These are phyloP conservation scores for Hydractinia symbiolongicarpus DNA, from an alignment of 30 jellyfish, hydroid and myxozoan species.

Conservation along the genomic window DNA sequence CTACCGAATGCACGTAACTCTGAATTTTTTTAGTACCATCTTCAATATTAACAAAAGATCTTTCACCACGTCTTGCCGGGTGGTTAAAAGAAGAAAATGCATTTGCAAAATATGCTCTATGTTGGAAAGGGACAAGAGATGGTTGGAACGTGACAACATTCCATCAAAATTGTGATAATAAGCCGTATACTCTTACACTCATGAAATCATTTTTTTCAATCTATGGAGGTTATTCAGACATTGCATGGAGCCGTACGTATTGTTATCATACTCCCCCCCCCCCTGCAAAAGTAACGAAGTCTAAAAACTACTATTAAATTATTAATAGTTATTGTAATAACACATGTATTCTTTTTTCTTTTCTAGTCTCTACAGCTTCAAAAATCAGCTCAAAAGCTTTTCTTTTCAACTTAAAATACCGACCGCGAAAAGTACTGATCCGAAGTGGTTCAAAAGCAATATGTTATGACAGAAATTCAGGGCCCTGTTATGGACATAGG, in stretches of 20 bases:
- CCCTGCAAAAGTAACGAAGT: no score
- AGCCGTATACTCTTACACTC: neutral
- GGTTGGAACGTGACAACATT: neutral
- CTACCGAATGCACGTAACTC: no score
- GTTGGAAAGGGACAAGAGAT: neutral
- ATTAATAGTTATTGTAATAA: neutral
- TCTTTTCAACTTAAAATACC: neutral
- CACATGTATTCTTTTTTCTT: neutral
- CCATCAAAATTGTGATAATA: neutral
- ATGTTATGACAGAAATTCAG: neutral
- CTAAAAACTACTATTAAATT: no score
- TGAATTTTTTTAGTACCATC: no score
- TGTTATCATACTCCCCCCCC: neutral
- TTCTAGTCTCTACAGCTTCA: neutral
- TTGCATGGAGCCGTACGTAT: slow-evolving; percentile 1
- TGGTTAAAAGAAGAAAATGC: slow-evolving; percentile 10
- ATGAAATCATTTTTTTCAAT: neutral
- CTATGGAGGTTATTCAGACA: slow-evolving; percentile 15
- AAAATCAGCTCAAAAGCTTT: neutral
- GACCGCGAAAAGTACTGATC: neutral
- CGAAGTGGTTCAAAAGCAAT: neutral
- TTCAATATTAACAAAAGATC: neutral
- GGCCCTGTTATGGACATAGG: neutral
- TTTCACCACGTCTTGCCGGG: neutral
- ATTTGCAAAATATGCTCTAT: neutral